Evolutionary conservation across 2,888 invertebrate genomes (phyloP).

Genomic region (Holacanthella duospinosa): DNA sequence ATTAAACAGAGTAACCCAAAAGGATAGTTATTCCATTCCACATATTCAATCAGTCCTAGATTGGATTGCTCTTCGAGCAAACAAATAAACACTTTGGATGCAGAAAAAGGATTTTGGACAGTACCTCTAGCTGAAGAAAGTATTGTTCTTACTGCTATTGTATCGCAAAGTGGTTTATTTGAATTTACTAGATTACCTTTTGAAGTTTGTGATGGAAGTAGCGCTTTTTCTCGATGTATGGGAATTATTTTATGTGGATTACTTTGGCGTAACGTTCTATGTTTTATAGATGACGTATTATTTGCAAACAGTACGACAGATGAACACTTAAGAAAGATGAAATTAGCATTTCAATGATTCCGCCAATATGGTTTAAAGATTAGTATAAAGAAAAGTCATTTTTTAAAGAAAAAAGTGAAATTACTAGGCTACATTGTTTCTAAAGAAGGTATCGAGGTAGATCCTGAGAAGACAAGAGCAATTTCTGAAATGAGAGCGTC

Average conservation of each 20-base stretch:
- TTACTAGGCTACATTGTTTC: too few relatives aligned
- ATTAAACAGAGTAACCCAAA: slow-evolving; percentile 7
- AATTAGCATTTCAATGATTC: background rate
- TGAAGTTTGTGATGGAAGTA: slow-evolving; percentile 4
- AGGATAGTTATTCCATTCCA: slow-evolving; percentile 13
- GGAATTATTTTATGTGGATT: too few relatives aligned
- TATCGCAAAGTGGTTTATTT: too few relatives aligned
- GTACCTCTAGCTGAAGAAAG: slow-evolving; percentile 7
- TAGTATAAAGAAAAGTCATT: too few relatives aligned
- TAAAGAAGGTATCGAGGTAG: too few relatives aligned
- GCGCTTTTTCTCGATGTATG: slow-evolving; percentile 5
- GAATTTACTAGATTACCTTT: too few relatives aligned
- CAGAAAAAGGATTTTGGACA: too few relatives aligned
- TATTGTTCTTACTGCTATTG: slow-evolving; percentile 15
- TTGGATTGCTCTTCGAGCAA: slow-evolving; percentile 10
- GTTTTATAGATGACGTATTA: slow-evolving; percentile 14
- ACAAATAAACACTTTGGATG: slow-evolving; percentile 11
- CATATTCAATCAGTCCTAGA: slow-evolving; percentile 13
- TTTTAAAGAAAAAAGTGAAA: too few relatives aligned
- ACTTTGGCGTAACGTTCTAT: slow-evolving; percentile 7
- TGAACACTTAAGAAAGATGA: background rate
- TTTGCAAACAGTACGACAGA: background rate
- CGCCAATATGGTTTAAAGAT: slow-evolving; percentile 8
- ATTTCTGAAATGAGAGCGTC: too few relatives aligned
- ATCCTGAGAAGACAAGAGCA: too few relatives aligned